Evolutionary conservation across 2,888 invertebrate species (phyloP).

Genomic region (Melinaea menophilus): DNA sequence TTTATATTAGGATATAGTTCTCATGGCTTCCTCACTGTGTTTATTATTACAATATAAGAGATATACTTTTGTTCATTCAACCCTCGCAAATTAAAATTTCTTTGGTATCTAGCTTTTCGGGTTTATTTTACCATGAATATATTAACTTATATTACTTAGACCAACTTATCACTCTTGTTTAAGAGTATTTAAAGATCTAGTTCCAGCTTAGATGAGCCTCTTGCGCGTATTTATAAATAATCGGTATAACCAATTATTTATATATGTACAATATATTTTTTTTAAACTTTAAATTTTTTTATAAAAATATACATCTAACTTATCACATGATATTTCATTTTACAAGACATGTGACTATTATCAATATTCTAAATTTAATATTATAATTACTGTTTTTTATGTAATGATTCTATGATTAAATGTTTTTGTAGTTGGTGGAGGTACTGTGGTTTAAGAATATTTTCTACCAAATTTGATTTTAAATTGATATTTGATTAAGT

Average conservation of each 20-base stretch:
- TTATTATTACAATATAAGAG: conserved; percentile 50
- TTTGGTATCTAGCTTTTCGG: conserved; percentile 36
- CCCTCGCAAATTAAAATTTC: conserved; percentile 60
- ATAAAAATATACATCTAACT: not conserved
- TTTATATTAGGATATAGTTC: not conserved
- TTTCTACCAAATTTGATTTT: conserved; percentile 5
- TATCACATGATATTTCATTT: not conserved
- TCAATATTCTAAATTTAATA: not conserved
- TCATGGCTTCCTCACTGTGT: too few species aligned
- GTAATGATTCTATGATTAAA: conserved; percentile 8
- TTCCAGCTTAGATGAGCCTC: conserved; percentile 17
- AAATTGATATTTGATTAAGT: conserved; percentile 9
- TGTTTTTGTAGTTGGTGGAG: conserved; percentile 24
- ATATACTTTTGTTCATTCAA: conserved; percentile 69
- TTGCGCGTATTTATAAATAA: not conserved
- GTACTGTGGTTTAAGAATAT: conserved; percentile 35
- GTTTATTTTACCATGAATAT: conserved; percentile 8
- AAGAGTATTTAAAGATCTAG: conserved; percentile 13
- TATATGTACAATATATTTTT: conserved; percentile 5
- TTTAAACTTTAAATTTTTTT: conserved; percentile 3
- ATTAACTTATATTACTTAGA: conserved; percentile 1
- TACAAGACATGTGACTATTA: not conserved
- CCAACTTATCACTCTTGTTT: conserved; percentile 7
- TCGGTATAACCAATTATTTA: not conserved
- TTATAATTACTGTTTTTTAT: conserved; percentile 3